phyloP scores from a whole-genome alignment of 1,140 invertebrate genomes.

The Maconellicoccus hirsutus region DNA sequence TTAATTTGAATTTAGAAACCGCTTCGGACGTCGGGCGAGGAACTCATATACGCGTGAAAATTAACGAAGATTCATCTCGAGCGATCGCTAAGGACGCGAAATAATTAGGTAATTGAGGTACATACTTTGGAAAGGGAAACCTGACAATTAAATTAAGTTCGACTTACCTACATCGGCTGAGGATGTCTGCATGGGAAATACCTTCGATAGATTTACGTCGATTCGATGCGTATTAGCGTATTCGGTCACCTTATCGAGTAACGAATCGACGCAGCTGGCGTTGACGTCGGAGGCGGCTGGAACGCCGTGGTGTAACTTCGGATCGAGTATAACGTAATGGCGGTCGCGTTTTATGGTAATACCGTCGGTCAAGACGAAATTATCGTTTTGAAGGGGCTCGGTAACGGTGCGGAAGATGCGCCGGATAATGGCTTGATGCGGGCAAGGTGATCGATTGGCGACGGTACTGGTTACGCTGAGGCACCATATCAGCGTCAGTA shows the following conservation, averaged over 20 bases:
- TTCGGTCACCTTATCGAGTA: neutral
- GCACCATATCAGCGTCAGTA: constrained; percentile 13
- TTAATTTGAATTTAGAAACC: no score
- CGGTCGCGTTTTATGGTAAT: neutral
- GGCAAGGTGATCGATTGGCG: neutral
- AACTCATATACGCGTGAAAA: no score
- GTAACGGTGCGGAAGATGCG: neutral
- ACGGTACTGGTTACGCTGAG: neutral
- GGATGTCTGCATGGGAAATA: neutral
- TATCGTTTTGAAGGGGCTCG: neutral
- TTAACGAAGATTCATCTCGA: no score
- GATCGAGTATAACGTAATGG: neutral
- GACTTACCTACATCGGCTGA: neutral
- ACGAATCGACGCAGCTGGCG: neutral
- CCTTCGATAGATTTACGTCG: neutral
- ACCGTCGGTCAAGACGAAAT: neutral
- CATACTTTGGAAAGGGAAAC: no score
- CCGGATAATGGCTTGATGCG: neutral
- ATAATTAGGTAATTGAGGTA: no score
- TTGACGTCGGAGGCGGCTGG: neutral
- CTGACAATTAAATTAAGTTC: no score
- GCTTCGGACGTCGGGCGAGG: no score
- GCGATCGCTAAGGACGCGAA: no score
- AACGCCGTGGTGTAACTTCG: neutral
- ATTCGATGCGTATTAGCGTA: neutral